Evolutionary conservation across 1,140 invertebrate species (phyloP), one percentile per base, ranked within the genome.

Genomic region (Caenorhabditis briggsae): DNA sequence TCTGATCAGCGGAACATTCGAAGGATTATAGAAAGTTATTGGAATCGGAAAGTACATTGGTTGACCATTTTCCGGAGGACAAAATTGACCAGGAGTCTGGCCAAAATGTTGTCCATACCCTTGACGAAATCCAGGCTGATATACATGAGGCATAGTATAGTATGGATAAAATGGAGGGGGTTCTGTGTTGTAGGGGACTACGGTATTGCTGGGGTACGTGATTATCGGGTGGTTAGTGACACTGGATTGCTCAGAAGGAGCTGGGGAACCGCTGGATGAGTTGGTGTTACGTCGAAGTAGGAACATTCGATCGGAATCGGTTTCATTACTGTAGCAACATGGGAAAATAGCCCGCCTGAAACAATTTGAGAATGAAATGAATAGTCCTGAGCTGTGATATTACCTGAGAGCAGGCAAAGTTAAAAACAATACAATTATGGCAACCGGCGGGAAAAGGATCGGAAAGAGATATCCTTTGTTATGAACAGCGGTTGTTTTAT

Each of bases 391-490:
- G 1, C 2, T 0, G 1, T 2, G 33, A 33, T 33, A 16, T 78
- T 50, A 78, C 70, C 70, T 20, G 7, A 78, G 46, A 11, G 46
- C 70, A 0, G 70, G 70, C 9, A 78, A 23, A 2, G 70, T 78
- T 0, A 78, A 2, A 50, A 46, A 78, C 70, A 78, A 53, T 50
- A 23, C 11, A n/a, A 78, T 20, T 3, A 50, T 23, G 11, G 11
- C 46, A 0, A 50, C 46, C 1, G 46, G n/a, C 2, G 70, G 70
- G 14, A 20, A 78, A 6, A 78, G 20, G 11, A 78, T 43, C 6
- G 70, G 18, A 23, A 78, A 78, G n/a, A 78, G 14, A 53, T 78
- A 78, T 9, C 41, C 46, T 50, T 78, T 78, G 70, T 50, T 20
- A 1, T 25, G 33, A 50, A 78, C 33, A 53, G 70, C 70, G 12